Percentiles rank a stretch among this genome's conserved stretches.
phyloP scores from a whole-genome alignment of 2,888 invertebrate genomes.

The Tachina lurida region DNA sequence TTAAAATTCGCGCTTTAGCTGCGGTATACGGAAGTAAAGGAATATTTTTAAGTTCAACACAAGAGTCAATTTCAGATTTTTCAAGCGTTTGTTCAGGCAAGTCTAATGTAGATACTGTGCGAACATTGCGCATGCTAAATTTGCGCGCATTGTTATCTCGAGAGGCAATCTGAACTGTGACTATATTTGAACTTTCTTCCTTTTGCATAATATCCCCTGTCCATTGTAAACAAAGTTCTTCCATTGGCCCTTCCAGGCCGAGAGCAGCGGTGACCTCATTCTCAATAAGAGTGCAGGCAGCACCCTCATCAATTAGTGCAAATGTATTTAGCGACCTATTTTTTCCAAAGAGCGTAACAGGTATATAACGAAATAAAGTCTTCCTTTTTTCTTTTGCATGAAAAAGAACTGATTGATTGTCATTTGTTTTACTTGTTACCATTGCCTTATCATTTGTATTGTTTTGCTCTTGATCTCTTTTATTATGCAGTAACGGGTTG shows the following conservation, averaged over 20 bases:
- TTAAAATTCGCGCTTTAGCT: no score
- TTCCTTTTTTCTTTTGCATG: slow-evolving; percentile 16
- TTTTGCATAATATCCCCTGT: slow-evolving; percentile 8
- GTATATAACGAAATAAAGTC: slow-evolving; percentile 25
- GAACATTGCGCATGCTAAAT: background rate
- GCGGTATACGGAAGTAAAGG: background rate
- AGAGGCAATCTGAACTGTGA: background rate
- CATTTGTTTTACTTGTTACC: background rate
- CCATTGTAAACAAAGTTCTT: slow-evolving; percentile 15
- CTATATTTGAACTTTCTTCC: background rate
- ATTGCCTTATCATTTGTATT: background rate
- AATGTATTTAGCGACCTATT: background rate
- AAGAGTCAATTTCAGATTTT: background rate
- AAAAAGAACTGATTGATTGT: slow-evolving; percentile 17
- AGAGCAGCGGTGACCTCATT: background rate
- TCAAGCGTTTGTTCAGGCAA: no score
- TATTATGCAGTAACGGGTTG: slow-evolving; percentile 59
- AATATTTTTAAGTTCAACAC: background rate
- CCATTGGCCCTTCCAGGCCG: background rate
- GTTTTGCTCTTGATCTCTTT: background rate
- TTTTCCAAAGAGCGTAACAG: no score
- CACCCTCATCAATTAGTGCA: background rate
- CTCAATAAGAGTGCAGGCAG: slow-evolving; percentile 1
- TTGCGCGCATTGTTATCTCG: background rate
- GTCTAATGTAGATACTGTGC: background rate